Percentiles rank a stretch among this genome's conserved stretches.
Conservation (phyloP, 2,797 vertebrate species). For the Rhynchotus rufescens region DNA sequence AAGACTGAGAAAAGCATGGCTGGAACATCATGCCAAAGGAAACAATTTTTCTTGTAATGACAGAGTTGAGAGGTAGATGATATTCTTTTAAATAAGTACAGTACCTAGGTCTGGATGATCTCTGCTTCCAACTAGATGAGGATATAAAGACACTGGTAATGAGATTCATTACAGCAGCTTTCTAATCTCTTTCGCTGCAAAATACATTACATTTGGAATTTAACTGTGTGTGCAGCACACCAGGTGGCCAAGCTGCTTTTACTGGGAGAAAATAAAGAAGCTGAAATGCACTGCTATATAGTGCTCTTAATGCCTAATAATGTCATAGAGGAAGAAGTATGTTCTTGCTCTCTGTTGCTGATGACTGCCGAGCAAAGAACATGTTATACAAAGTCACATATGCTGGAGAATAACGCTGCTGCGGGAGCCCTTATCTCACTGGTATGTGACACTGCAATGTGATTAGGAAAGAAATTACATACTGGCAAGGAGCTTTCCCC, state of each 20-base stretch:
- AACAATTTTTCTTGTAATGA: slow-evolving; percentile 55
- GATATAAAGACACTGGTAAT: slow-evolving; percentile 72
- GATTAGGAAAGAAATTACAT: slow-evolving; percentile 75
- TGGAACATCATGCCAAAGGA: slow-evolving; percentile 53
- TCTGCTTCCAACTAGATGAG: slow-evolving; percentile 70
- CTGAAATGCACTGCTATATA: slow-evolving; percentile 70
- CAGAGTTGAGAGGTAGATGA: slow-evolving; percentile 47
- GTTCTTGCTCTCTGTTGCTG: slow-evolving; percentile 66
- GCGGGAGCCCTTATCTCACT: slow-evolving; percentile 72
- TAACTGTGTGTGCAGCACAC: slow-evolving; percentile 73
- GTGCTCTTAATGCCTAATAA: slow-evolving; percentile 74
- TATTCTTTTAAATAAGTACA: slow-evolving; percentile 46
- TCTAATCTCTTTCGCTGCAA: slow-evolving; percentile 73
- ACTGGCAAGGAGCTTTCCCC: slow-evolving; percentile 58
- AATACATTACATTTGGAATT: slow-evolving; percentile 75
- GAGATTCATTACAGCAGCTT: slow-evolving; percentile 76
- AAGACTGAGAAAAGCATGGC: slow-evolving; percentile 21
- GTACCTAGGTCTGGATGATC: slow-evolving; percentile 64
- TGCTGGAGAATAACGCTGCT: slow-evolving; percentile 64
- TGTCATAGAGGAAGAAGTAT: slow-evolving; percentile 73
- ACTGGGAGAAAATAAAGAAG: slow-evolving; percentile 72
- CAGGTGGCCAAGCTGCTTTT: slow-evolving; percentile 77
- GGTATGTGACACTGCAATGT: slow-evolving; percentile 75
- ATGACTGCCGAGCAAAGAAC: slow-evolving; percentile 64
- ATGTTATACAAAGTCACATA: slow-evolving; percentile 70